These are phyloP conservation scores for Pilophorus perplexus DNA, from an alignment of 2,888 invertebrate genomes.

Conservation along the genomic window DNA sequence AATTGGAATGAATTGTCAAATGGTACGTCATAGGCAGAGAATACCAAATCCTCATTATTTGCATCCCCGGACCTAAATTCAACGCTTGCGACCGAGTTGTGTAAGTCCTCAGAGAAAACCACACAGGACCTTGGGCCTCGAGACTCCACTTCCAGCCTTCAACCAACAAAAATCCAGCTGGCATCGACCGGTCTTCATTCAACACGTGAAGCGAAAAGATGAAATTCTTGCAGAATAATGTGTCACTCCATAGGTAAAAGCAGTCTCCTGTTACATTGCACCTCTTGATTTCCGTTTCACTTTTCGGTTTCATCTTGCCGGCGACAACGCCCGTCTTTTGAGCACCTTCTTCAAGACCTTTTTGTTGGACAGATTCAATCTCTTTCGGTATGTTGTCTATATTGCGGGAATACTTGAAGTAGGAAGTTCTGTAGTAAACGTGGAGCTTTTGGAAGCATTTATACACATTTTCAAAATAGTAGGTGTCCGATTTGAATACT, in stretches of 20 bases:
- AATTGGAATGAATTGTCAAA: conserved; percentile 30
- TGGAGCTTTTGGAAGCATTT: conserved; percentile 26
- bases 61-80: conserved; percentile 38
- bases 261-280: conserved; percentile 34
- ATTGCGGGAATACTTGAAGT: conserved; percentile 28
- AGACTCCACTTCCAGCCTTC: conserved; percentile 34
- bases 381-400: conserved; percentile 35
- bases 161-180: conserved; percentile 20
- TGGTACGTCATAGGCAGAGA: conserved; percentile 19
- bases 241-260: conserved; percentile 31
- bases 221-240: conserved; percentile 35
- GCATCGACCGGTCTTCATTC: conserved; percentile 15
- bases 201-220: conserved; percentile 15
- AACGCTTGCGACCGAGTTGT: conserved; percentile 16
- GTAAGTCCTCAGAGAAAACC: conserved; percentile 29
- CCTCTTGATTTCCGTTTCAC: neutral
- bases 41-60: conserved; percentile 36
- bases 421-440: conserved; percentile 29
- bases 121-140: conserved; percentile 28
- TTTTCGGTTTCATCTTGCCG: conserved; percentile 26
- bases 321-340: conserved; percentile 22
- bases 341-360: conserved; percentile 30
- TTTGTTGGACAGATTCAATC: conserved; percentile 9
- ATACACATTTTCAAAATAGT: conserved; percentile 19
- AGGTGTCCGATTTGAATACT: conserved; percentile 20